Base-by-base conservation (phyloP, 2,113 vertebrate genomes). In the Carollia perspicillata region DNA sequence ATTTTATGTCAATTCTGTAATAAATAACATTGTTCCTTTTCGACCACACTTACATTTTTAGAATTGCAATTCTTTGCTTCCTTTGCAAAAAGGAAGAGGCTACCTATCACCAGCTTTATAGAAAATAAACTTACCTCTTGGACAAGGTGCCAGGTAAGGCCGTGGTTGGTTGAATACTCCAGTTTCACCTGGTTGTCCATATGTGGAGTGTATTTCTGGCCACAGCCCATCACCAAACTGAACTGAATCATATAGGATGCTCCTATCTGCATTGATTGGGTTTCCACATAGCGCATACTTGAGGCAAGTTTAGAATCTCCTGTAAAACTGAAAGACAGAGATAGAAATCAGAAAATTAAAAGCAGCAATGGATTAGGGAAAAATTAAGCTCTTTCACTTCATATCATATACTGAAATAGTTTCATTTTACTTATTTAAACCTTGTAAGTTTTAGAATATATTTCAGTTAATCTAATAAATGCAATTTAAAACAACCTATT, bases 151-250 rank as follows among this genome's bases (percentile, higher is more conserved):
- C 99, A 99, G 0, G 99, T 99, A 81, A 99, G 99, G 66, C 99
- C 99, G 0, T 99, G 99, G 97, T 99, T 99, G 97, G 99, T 99
- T 95, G 99, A 99, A 83, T 99, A 99, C 97, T 99, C 99, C 98
- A 99, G 98, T 83, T 99, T 99, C 97, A 99, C 99, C 96, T 99
- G 99, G 90, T 99, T 99, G 98, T 99, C 99, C 95, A 99, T 99
- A 86, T 99, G 98, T 79, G 99, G 99, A 5, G 99, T 99, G 37
- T 99, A 99, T 1, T 98, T 98, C 6, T 99, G 99, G 20, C 99
- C 99, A 42, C 99, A 99, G 90, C 99, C 99, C 99, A 99, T 99
- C 74, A 99, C 99, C 98, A 99, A 88, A 79, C 99, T 99, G 98
- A 99, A 99, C 98, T 99, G 99, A 94, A 99, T 99, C 98, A 99